These are phyloP conservation scores for Porites lutea DNA, from an alignment of 64 coral and sea anemone species.

Conservation along the genomic window DNA sequence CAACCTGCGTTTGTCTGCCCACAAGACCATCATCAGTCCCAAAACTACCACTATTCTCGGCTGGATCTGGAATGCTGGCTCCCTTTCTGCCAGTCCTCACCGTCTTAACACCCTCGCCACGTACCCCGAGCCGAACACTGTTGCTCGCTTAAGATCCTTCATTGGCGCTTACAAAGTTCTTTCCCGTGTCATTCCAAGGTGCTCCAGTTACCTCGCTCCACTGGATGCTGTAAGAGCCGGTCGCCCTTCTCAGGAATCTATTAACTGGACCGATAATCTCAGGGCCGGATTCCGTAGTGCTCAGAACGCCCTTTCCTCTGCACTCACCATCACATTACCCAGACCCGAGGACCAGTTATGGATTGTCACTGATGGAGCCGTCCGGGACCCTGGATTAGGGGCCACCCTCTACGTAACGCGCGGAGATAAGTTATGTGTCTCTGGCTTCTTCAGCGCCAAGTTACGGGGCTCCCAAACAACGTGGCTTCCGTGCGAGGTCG, in stretches of 20 bases:
- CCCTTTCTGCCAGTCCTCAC: neutral
- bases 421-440: neutral
- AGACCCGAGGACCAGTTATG: neutral
- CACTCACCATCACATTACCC: neutral
- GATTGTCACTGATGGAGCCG: constrained; percentile 14
- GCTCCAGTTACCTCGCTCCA: too few species aligned
- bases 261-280: constrained; percentile 19
- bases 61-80: neutral
- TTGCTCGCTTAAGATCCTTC: neutral
- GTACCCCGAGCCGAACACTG: neutral
- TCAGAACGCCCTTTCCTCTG: neutral
- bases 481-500: neutral
- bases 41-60: constrained; percentile 35
- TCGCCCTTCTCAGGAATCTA: neutral
- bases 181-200: too few species aligned
- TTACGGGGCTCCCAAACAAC: neutral
- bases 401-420: neutral
- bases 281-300: neutral
- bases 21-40: neutral
- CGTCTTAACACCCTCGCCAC: neutral
- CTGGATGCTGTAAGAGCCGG: too few species aligned
- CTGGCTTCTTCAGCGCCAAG: constrained; percentile 53
- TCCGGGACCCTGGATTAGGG: constrained; percentile 6
- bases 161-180: too few species aligned
- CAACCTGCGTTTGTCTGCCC: too few species aligned